Percentiles rank a stretch among this genome's conserved stretches.
These are phyloP conservation scores for Drosophila villosipedis DNA, from an alignment of 2,888 invertebrate genomes.

Conservation along the genomic window DNA sequence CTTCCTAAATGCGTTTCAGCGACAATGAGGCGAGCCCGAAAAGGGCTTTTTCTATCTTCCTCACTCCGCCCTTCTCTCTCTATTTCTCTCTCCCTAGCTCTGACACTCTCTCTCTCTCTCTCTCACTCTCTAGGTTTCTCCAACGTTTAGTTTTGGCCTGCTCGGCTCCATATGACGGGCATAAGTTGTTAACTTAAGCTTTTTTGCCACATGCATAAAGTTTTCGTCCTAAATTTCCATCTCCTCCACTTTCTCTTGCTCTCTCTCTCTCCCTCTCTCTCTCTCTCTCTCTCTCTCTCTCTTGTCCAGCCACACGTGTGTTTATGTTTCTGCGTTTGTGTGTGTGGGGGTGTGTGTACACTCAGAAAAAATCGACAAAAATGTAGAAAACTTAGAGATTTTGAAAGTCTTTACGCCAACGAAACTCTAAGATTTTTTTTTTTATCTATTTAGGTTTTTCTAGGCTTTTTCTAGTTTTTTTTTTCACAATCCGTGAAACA, in stretches of 20 bases:
- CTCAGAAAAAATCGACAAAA: not conserved
- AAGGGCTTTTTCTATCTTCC: not conserved
- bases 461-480: not conserved
- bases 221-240: slow-evolving; percentile 12
- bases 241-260: not conserved
- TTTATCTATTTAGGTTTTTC: accelerated
- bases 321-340: not conserved
- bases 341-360: not conserved
- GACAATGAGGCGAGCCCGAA: slow-evolving; percentile 51
- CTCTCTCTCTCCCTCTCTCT: not conserved
- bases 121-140: not conserved
- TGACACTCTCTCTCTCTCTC: not conserved
- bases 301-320: not conserved
- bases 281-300: not conserved
- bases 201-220: slow-evolving; percentile 55
- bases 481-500: not conserved
- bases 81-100: not conserved
- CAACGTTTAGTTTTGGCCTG: not conserved
- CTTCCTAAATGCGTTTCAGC: slow-evolving; percentile 78
- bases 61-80: not conserved
- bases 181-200: slow-evolving; percentile 80
- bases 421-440: not conserved
- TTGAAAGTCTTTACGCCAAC: not conserved
- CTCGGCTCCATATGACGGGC: slow-evolving; percentile 42
- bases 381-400: not conserved